phyloP scores from a whole-genome alignment of 2,113 vertebrate genomes.

The Pomatorhinus ruficollis region DNA sequence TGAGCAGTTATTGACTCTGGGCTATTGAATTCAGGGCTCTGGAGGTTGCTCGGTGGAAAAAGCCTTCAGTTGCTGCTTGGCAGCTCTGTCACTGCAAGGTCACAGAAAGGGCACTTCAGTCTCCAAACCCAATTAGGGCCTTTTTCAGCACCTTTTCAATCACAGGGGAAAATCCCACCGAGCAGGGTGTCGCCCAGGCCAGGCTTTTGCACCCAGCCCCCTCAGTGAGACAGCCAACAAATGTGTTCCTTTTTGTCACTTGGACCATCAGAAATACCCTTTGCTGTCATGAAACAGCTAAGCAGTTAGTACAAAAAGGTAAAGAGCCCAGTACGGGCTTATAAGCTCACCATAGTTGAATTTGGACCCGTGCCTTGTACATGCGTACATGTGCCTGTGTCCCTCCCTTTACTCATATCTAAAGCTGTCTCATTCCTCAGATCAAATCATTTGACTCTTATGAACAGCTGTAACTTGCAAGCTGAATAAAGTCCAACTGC shows the following conservation, averaged over 20 bases:
- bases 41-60: constrained; percentile 18
- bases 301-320: neutral
- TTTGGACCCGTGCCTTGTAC: neutral
- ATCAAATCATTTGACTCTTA: constrained; percentile 8
- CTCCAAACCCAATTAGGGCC: neutral
- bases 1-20: constrained; percentile 14
- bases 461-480: constrained; percentile 8
- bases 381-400: fast-evolving
- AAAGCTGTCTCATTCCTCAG: neutral
- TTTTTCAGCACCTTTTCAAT: neutral
- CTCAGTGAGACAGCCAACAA: neutral
- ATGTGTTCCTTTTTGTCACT: neutral
- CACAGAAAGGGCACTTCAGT: neutral
- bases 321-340: neutral
- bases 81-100: constrained; percentile 16
- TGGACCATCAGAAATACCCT: neutral
- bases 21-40: constrained; percentile 42
- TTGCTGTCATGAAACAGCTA: neutral
- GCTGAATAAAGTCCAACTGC: neutral
- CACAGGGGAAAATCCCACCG: neutral
- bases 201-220: neutral
- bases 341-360: neutral
- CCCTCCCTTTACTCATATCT: neutral
- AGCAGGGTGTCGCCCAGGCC: neutral
- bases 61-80: neutral